phyloP scores from a whole-genome alignment of 23 tunicate genomes.

The Diplosoma virens region DNA sequence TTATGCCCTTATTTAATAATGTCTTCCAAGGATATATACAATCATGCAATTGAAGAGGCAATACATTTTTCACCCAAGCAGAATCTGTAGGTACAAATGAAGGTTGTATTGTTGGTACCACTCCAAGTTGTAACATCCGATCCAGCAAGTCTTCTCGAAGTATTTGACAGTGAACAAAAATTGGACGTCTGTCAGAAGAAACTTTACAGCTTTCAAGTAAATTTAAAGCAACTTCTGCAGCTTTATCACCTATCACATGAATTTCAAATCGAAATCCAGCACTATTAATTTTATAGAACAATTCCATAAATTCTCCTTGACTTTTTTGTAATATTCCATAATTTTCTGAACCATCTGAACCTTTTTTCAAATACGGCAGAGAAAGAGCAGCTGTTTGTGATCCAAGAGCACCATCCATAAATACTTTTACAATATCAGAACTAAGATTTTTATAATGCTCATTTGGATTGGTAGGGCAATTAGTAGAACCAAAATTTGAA shows the following conservation, averaged over 20 bases:
- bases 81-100: slow-evolving; percentile 75
- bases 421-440: slow-evolving; percentile 73
- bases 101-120: slow-evolving; percentile 80
- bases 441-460: slow-evolving; percentile 27
- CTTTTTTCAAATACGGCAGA: slow-evolving; percentile 46
- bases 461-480: slow-evolving; percentile 34
- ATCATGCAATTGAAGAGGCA: slow-evolving; percentile 42
- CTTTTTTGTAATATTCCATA: slow-evolving; percentile 53
- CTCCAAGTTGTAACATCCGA: slow-evolving; percentile 75
- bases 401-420: slow-evolving; percentile 94
- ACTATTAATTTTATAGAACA: slow-evolving; percentile 29
- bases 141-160: slow-evolving; percentile 55
- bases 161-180: slow-evolving; percentile 90
- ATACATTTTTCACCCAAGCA: slow-evolving; percentile 25
- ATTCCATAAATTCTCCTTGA: slow-evolving; percentile 36
- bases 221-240: slow-evolving; percentile 70
- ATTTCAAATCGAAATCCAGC: slow-evolving; percentile 82
- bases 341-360: slow-evolving; percentile 44
- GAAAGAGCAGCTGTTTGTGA: slow-evolving; percentile 80
- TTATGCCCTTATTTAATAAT: slow-evolving; percentile 55
- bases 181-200: slow-evolving; percentile 56
- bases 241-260: slow-evolving; percentile 94
- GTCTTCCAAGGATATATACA: slow-evolving; percentile 84
- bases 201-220: slow-evolving; percentile 46
- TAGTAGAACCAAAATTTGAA: slow-evolving; percentile 16